Evolutionary conservation across 2,888 invertebrate species (phyloP).

Genomic region (Drosophila macrospina): DNA sequence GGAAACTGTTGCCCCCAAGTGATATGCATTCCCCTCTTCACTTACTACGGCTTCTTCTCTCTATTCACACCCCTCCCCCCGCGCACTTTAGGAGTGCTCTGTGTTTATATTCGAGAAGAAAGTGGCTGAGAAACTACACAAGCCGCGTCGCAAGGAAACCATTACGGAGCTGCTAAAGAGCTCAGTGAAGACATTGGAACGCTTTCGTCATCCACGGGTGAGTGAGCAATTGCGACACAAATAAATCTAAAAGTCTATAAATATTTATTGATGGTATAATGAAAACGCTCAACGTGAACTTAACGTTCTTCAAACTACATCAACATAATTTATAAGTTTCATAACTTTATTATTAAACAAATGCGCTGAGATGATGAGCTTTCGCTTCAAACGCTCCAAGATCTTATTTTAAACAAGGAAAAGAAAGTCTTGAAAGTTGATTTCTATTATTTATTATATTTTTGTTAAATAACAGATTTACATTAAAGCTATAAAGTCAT

Average conservation of each 20-base stretch:
- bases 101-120: constrained; percentile 97
- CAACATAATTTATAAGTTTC: no score
- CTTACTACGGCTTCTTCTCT: constrained; percentile 11
- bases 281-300: no score
- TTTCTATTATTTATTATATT: no score
- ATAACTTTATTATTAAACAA: no score
- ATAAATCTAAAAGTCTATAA: background rate
- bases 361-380: no score
- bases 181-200: constrained; percentile 92
- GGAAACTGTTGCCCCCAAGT: constrained; percentile 10
- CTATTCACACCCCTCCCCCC: constrained; percentile 69
- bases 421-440: no score
- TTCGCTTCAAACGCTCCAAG: no score
- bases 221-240: constrained; percentile 26
- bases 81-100: constrained; percentile 94
- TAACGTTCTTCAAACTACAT: no score
- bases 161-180: constrained; percentile 94
- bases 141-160: constrained; percentile 95
- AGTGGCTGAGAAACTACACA: constrained; percentile 95
- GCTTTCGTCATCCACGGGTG: constrained; percentile 93
- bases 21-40: constrained; percentile 6
- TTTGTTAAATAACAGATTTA: no score
- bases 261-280: background rate
- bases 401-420: no score
- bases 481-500: no score